phyloP scores from a whole-genome alignment of 2,797 vertebrate species.

The Danio aesculapii region DNA sequence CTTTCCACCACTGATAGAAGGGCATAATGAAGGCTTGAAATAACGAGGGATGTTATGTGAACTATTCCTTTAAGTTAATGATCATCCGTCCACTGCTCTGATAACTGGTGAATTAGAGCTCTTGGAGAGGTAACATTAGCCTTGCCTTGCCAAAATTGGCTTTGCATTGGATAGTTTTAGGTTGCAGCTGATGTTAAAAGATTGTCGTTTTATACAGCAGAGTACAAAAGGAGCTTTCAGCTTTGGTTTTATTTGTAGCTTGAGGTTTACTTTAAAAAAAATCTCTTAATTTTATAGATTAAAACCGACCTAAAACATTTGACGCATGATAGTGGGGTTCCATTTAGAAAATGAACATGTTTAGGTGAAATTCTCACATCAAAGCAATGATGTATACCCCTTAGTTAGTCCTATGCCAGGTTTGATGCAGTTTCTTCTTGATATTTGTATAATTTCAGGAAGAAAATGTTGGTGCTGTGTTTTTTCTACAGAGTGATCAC shows the following conservation, averaged over 20 bases:
- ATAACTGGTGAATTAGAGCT: constrained; percentile 9
- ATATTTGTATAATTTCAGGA: constrained; percentile 27
- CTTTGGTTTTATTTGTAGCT: not conserved
- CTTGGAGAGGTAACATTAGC: constrained; percentile 15
- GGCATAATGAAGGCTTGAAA: not conserved
- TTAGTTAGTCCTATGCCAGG: not conserved
- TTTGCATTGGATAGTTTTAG: constrained; percentile 33
- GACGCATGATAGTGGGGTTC: not conserved
- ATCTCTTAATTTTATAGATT: no score
- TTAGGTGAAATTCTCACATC: not conserved
- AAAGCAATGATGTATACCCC: not conserved
- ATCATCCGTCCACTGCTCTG: not conserved
- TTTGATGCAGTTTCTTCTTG: constrained; percentile 18
- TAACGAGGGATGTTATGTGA: not conserved
- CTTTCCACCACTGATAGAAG: no score
- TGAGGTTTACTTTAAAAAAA: not conserved
- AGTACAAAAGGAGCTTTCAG: not conserved
- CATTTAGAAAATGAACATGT: not conserved
- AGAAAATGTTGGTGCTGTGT: not conserved
- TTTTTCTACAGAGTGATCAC: not conserved
- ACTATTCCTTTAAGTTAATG: not conserved
- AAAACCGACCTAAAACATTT: no score
- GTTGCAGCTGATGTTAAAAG: constrained; percentile 32
- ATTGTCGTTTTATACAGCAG: not conserved
- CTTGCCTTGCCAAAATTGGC: not conserved